Conservation (phyloP, 2,888 invertebrate species). For the Agonopterix arenella region DNA sequence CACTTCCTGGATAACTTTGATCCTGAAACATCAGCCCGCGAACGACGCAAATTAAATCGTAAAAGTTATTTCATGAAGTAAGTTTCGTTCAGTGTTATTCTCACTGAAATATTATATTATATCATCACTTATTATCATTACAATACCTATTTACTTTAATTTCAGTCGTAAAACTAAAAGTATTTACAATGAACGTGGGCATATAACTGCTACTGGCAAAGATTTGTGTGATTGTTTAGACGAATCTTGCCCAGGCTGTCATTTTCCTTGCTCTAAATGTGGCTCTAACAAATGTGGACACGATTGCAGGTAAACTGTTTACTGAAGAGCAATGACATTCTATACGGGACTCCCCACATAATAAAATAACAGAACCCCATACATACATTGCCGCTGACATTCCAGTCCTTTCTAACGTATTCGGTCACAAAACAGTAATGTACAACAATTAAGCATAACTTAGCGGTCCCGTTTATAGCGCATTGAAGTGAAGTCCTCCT, state of each 20-base stretch:
- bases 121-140: no score
- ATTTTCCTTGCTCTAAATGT: conserved; percentile 87
- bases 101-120: no score
- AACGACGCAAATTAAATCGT: conserved; percentile 85
- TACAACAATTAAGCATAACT: no score
- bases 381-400: no score
- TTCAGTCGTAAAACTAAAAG: conserved; percentile 72
- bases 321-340: no score
- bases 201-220: conserved; percentile 77
- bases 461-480: no score
- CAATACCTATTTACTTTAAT: conserved; percentile 9
- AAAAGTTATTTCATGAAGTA: conserved; percentile 72
- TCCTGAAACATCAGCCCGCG: conserved; percentile 86
- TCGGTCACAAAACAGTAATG: no score
- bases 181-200: conserved; percentile 84
- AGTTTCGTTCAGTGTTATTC: conserved; percentile 10
- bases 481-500: no score
- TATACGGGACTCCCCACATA: no score
- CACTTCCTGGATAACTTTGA: conserved; percentile 80
- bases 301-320: conserved; percentile 80
- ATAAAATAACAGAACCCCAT: no score
- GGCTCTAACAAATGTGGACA: conserved; percentile 85
- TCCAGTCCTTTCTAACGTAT: no score
- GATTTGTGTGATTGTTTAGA: conserved; percentile 93
- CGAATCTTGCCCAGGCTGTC: conserved; percentile 88